Conservation (phyloP, 2,113 vertebrate species). For the Plotosus lineatus region DNA sequence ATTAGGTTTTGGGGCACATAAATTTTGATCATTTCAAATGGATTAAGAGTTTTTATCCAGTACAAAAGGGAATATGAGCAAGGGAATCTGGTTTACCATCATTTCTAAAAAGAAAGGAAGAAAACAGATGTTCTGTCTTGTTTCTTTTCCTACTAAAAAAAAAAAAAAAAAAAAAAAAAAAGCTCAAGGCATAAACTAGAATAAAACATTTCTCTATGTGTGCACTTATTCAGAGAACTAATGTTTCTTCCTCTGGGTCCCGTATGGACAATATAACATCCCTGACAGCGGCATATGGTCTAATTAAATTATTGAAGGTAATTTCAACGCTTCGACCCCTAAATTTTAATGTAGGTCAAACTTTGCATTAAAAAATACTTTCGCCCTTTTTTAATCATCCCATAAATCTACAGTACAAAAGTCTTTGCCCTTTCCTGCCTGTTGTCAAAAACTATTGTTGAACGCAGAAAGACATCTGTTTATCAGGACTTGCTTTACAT, state of each 20-base stretch:
- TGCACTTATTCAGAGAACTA: slow-evolving; percentile 16
- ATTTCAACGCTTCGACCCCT: slow-evolving; percentile 30
- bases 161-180: too few relatives aligned
- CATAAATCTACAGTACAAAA: slow-evolving; percentile 34
- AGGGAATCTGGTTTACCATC: slow-evolving; percentile 47
- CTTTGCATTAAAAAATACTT: slow-evolving; percentile 44
- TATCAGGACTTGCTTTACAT: slow-evolving; percentile 29
- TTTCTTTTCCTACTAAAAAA: background rate
- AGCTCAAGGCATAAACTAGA: slow-evolving; percentile 16
- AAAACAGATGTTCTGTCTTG: slow-evolving; percentile 24
- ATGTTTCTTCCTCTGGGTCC: slow-evolving; percentile 12
- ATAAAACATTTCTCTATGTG: slow-evolving; percentile 2
- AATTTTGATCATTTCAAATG: slow-evolving; percentile 23
- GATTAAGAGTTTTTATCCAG: slow-evolving; percentile 38
- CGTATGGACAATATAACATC: slow-evolving; percentile 36
- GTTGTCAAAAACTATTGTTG: background rate
- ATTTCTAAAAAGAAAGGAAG: slow-evolving; percentile 30
- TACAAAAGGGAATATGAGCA: slow-evolving; percentile 17
- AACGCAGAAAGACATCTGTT: slow-evolving; percentile 35
- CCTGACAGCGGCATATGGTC: slow-evolving; percentile 46
- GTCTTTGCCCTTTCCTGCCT: slow-evolving; percentile 17
- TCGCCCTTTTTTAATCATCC: slow-evolving; percentile 33
- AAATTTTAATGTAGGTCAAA: slow-evolving; percentile 46
- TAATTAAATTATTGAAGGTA: slow-evolving; percentile 46
- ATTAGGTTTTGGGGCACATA: slow-evolving; percentile 33